phyloP scores from a whole-genome alignment of 2,113 vertebrate species.

The Peromyscus californicus region DNA sequence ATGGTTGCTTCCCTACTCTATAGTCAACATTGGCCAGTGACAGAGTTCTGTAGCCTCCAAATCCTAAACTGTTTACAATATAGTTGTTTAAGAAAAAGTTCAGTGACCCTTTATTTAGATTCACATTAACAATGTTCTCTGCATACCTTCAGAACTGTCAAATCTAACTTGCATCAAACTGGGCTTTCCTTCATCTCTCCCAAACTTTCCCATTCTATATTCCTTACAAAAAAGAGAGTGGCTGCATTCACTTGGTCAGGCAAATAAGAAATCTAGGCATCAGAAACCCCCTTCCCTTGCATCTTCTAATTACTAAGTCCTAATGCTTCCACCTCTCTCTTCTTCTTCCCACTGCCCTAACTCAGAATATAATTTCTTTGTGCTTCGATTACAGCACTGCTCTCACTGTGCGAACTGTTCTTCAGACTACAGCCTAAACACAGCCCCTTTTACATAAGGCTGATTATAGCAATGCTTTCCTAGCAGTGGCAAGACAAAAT shows the following conservation, averaged over 20 bases:
- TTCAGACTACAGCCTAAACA: neutral
- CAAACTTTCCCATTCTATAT: constrained; percentile 5
- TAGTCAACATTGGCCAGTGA: neutral
- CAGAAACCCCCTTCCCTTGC: neutral
- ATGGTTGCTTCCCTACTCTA: neutral
- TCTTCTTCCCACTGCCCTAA: neutral
- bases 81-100: neutral
- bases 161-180: neutral
- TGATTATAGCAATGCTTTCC: neutral
- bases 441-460: neutral
- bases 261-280: neutral
- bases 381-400: neutral
- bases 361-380: neutral
- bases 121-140: neutral
- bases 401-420: neutral
- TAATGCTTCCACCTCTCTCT: neutral
- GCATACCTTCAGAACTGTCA: neutral
- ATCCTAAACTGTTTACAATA: neutral
- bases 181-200: neutral
- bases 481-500: neutral
- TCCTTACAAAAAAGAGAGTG: neutral
- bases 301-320: neutral
- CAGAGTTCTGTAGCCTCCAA: neutral
- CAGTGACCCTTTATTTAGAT: neutral
- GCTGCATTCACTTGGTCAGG: neutral